Base-by-base conservation (phyloP, 2,113 vertebrate genomes). In the Myiozetetes cayanensis region DNA sequence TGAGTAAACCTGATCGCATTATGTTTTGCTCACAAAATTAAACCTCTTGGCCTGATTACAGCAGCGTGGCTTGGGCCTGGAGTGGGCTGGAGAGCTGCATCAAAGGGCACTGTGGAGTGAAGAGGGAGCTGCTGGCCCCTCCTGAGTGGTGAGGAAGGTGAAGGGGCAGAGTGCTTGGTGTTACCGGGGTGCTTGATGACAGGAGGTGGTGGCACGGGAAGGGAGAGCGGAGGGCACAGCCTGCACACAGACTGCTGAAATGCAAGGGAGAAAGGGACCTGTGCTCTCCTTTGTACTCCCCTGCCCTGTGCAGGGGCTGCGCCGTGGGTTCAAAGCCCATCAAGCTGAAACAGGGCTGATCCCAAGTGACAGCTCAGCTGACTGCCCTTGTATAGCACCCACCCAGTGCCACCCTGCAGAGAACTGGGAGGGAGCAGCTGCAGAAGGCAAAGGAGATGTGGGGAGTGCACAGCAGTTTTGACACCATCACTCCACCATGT, bases 101-200 rank as follows among this genome's bases (percentile, higher is more conserved):
- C 33, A 43, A n/a, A 16, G 61, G 46, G 37, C 2, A 0, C 37
- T 21, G 47, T 19, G 87, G 63, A 65, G 86, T 15, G 47, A 43
- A 49, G 58, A 39, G 10, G 43, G 58, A 52, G 63, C 53, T 30
- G 37, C 27, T 0, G 0, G 19, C 8, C 14, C 39, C 53, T 31
- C 7, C 0, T 37, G 25, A 55, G 35, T 0, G 27, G 22, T 6
- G 20, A 46, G 61, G 55, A 49, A 12, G 65, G 23, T n/a, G 66
- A 73, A 55, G 41, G 65, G 46, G 8, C 74, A 85, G 74, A 0
- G 0, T 39, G 2, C 24, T 0, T 0, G 1, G 47, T 39, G 43
- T 14, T 68, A 63, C 52, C 1, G 0, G 37, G 15, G 21, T 6
- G 53, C 58, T 87, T 1, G 0, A 3, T n/a, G 71, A 9, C 14